Evolutionary conservation across 2,113 vertebrate species (phyloP).

Genomic region (Pipra filicauda): DNA sequence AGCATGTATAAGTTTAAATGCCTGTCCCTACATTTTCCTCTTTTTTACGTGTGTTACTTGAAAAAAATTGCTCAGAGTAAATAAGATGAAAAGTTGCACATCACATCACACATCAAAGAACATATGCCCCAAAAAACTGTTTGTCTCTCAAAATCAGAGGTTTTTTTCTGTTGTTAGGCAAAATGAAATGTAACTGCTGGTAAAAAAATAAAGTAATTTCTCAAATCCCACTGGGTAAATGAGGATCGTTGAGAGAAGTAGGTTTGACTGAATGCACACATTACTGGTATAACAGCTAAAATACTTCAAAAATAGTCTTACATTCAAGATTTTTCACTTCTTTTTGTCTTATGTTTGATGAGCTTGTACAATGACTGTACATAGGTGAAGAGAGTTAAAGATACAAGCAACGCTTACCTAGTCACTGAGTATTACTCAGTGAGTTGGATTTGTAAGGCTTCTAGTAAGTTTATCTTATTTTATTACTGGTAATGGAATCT

Average conservation of each 20-base stretch:
- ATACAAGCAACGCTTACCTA: neutral
- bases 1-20: neutral
- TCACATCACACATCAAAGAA: neutral
- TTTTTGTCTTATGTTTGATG: neutral
- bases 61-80: neutral
- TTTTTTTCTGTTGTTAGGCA: neutral
- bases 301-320: neutral
- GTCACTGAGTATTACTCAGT: neutral
- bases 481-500: neutral
- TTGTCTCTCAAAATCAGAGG: neutral
- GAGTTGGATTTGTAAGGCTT: neutral
- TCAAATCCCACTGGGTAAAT: neutral
- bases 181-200: neutral
- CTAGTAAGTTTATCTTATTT: neutral
- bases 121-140: accelerated
- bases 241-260: neutral
- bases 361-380: neutral
- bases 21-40: neutral
- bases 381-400: neutral
- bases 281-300: neutral
- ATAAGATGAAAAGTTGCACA: neutral
- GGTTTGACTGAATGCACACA: neutral
- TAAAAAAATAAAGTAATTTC: neutral
- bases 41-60: neutral
- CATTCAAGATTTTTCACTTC: neutral